These are phyloP conservation scores for Ivindomyrus marchei DNA, from an alignment of 2,113 vertebrate species.

Conservation along the genomic window DNA sequence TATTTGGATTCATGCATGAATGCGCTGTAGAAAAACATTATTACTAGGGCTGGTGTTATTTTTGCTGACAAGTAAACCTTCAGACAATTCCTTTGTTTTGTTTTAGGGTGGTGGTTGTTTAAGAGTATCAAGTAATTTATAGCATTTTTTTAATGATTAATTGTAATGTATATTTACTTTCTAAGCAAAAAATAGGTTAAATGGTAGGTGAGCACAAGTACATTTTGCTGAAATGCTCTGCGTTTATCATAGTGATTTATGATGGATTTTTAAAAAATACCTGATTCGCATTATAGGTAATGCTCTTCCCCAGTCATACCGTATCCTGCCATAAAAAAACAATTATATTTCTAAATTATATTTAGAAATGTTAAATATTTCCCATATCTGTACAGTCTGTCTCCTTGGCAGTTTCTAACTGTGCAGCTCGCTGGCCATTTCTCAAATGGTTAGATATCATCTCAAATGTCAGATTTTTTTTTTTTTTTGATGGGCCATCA, in stretches of 20 bases:
- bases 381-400: not conserved
- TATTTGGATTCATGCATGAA: not conserved
- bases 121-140: not conserved
- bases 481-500: not conserved
- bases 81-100: not conserved
- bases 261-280: not conserved
- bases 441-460: not conserved
- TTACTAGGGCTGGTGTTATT: not conserved
- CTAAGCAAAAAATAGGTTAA: not conserved
- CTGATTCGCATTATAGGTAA: not conserved
- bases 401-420: not conserved
- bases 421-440: not conserved
- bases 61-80: not conserved
- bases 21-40: not conserved
- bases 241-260: not conserved
- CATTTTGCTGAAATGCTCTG: not conserved
- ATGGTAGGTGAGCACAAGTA: not conserved
- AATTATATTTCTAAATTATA: constrained; percentile 1
- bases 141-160: not conserved
- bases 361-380: not conserved
- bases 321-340: not conserved
- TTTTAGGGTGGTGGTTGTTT: not conserved
- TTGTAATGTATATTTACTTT: not conserved
- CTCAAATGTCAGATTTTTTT: not conserved
- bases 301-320: not conserved